Evolutionary conservation across 2,797 vertebrate genomes (phyloP), one percentile per base, ranked within the genome.

Genomic region (Alosa sapidissima): DNA sequence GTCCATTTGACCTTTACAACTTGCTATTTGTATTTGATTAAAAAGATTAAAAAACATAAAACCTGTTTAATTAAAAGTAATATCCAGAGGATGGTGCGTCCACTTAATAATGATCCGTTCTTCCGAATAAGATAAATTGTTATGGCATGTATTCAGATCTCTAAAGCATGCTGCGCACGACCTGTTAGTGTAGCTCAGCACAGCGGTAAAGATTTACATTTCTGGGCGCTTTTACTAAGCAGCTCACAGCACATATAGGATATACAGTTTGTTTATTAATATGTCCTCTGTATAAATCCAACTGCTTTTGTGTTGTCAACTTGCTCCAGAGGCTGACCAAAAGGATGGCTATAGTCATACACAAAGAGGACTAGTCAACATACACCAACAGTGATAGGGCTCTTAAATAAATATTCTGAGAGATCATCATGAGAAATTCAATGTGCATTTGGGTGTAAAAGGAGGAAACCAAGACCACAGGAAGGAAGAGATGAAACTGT

Each of bases 41-140:
- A 72, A 72, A 72, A 72, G 28, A 72, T 65, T 72, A 72, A 72
- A 72, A 72, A 72, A 14, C 28, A 72, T 41, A 72, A 72, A 72
- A 14, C 65, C 65, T 72, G 65, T 10, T 72, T 72, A 72, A 72
- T 72, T 72, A 72, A 72, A 72, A 72, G 65, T 41, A 72, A 36
- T 41, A 72, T 72, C 62, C 62, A 68, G 24, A 68, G 28, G 65
- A 72, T 33, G 33, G 11, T 72, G 28, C 33, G 14, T 36, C 65
- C 65, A 72, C 65, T 72, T 72, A 41, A 72, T 72, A 41, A 72
- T 72, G 65, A 33, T 72, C 65, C 11, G 65, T 72, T 72, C 33
- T 72, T 10, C 4, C 2, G 65, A 41, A 62, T n/a, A 33, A 33
- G 65, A 72, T 16, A 11, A 72, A 72, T 72, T 14, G 28, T 16